phyloP scores from a whole-genome alignment of 2,113 vertebrate species.

The Epinephelus cyanopodus region DNA sequence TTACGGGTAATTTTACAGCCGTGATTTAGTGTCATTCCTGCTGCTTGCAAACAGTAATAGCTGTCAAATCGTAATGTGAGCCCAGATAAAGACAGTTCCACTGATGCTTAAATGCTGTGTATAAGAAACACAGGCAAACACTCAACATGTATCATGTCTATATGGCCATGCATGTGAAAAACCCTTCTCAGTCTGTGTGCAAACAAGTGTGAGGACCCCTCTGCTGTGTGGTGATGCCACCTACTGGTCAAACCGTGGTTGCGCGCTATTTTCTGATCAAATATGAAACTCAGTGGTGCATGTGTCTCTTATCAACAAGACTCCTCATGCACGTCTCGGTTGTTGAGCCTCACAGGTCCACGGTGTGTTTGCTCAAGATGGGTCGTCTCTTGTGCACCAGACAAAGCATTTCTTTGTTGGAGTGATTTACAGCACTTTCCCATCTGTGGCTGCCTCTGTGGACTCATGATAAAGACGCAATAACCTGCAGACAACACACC shows the following conservation, averaged over 20 bases:
- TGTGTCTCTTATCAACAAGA: slow-evolving; percentile 4
- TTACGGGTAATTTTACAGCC: rapidly evolving
- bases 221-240: slow-evolving; percentile 71
- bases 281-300: not conserved
- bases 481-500: slow-evolving; percentile 30
- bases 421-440: slow-evolving; percentile 55
- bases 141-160: not conserved
- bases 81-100: not conserved
- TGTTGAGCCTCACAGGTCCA: not conserved
- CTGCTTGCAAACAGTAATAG: not conserved
- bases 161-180: not conserved
- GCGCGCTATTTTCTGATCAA: slow-evolving; percentile 21
- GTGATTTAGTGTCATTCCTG: not conserved
- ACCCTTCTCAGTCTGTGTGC: not conserved
- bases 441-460: slow-evolving; percentile 22
- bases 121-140: not conserved
- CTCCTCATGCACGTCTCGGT: not conserved
- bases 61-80: not conserved
- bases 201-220: not conserved
- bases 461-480: slow-evolving; percentile 63
- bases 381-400: not conserved
- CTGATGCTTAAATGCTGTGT: not conserved
- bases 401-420: slow-evolving; percentile 67
- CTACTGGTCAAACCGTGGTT: slow-evolving; percentile 60
- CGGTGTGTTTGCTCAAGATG: slow-evolving; percentile 59